These are phyloP conservation scores for Drosophila ohnishii DNA, from an alignment of 1,140 invertebrate genomes.

Conservation along the genomic window DNA sequence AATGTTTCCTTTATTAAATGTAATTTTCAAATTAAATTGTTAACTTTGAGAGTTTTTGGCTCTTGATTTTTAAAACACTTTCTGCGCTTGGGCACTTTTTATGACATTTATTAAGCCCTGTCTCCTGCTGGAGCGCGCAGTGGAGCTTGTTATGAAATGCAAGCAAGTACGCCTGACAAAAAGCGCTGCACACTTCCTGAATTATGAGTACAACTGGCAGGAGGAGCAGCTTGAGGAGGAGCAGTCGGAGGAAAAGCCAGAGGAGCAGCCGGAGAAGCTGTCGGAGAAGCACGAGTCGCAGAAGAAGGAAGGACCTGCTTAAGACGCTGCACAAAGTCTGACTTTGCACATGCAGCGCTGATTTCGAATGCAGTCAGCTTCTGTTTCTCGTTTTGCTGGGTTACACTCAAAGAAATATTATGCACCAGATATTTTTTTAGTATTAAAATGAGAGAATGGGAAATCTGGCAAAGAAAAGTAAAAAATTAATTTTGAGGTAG, in stretches of 20 bases:
- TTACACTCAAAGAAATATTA: conserved; percentile 3
- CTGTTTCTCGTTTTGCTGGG: conserved; percentile 7
- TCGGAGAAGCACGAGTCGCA: neutral
- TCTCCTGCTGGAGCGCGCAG: conserved; percentile 13
- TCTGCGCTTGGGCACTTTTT: conserved; percentile 23
- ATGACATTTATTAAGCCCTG: conserved; percentile 73
- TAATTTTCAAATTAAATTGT: conserved; percentile 34
- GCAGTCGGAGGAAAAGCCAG: neutral
- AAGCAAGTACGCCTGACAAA: conserved; percentile 62
- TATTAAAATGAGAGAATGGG: neutral
- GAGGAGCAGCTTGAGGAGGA: neutral
- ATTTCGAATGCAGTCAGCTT: conserved; percentile 61
- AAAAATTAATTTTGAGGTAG: neutral
- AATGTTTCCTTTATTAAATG: conserved; percentile 2
- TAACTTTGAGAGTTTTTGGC: conserved; percentile 14
- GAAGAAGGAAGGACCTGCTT: conserved; percentile 1
- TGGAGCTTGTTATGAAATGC: conserved; percentile 69
- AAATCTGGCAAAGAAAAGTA: neutral
- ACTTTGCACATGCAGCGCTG: conserved; percentile 53
- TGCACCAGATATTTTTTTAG: neutral
- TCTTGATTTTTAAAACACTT: conserved; percentile 37
- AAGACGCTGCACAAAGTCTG: conserved; percentile 51
- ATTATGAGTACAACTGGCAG: conserved; percentile 61
- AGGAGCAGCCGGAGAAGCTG: neutral
- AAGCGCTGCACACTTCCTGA: conserved; percentile 71